Percentiles rank a stretch among this genome's conserved stretches.
Evolutionary conservation across 2,797 vertebrate genomes (phyloP).

Genomic region (Octomys mimax): DNA sequence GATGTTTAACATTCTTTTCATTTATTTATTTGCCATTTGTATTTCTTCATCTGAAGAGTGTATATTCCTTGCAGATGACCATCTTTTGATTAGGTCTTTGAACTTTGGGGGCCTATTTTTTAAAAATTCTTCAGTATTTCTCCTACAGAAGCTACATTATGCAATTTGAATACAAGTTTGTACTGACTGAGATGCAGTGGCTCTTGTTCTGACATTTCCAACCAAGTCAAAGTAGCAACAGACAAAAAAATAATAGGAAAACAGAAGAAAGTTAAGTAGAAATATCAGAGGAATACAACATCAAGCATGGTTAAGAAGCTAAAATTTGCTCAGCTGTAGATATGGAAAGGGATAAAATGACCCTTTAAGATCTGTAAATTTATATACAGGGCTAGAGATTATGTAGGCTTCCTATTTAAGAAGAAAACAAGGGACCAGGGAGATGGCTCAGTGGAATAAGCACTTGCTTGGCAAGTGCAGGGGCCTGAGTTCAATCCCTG

Average conservation of each 20-base stretch:
- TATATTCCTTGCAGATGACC: no score
- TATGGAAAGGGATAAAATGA: slow-evolving; percentile 17
- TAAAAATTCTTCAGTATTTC: neutral
- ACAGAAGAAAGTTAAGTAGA: slow-evolving; percentile 57
- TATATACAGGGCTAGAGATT: slow-evolving; percentile 41
- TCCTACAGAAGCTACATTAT: neutral
- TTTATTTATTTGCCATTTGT: no score
- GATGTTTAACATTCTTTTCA: no score
- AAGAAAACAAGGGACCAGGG: slow-evolving; percentile 65
- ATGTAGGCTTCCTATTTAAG: slow-evolving; percentile 53
- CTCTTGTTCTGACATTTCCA: slow-evolving; percentile 51
- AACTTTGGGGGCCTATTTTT: no score
- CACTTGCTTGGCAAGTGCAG: no score
- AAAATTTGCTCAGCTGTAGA: neutral
- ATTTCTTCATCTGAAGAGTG: no score
- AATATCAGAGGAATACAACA: slow-evolving; percentile 32
- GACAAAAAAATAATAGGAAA: slow-evolving; percentile 46
- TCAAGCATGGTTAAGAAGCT: slow-evolving; percentile 27
- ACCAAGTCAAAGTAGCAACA: slow-evolving; percentile 37
- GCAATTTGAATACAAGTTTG: neutral
- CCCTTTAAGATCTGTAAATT: neutral
- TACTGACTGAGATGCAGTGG: neutral
- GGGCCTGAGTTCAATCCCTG: no score
- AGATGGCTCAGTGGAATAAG: no score
- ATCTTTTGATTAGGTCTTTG: no score